Base-by-base conservation (phyloP, 2,113 vertebrate species). In the Indri indri region DNA sequence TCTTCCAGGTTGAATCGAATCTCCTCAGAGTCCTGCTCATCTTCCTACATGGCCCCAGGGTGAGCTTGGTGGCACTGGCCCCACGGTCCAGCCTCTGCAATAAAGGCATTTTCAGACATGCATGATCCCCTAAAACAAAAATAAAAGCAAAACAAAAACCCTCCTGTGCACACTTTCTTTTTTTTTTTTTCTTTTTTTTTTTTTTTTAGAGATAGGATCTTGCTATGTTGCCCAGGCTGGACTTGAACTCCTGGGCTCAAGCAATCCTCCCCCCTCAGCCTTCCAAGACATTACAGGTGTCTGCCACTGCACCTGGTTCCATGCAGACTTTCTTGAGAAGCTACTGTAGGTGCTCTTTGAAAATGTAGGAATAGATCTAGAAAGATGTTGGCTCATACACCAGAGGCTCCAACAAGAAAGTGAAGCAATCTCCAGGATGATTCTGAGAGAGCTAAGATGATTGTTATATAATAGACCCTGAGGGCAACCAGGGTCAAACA, bases 1-100 rank as follows among this genome's bases (percentile, higher is more conserved):
- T 99, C 99, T 88, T 99, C 99, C 65, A 99, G n/a, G 98, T 99
- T 99, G 66, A 98, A 98, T 95, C 99, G 99, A 86, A 99, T 98
- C 98, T 99, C 99, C 87, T 98, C 87, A 12, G 98, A 98, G 23
- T 98, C 98, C 63, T 98, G 99, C 82, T 98, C 97, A 8, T 99
- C 98, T 52, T 99, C 98, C 0, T 98, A 97, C 30, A 23, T 9
- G 8, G 42, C 23, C 42, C 42, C 42, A 30, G 71, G 40, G 42
- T 4, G 42, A 25, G 42, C 25, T 45, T 74, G 25, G 42, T 32
- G 22, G 95, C 94, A 17, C 25, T 16, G 8, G 22, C 16, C 66
- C 11, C 25, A 4, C 3, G 6, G 40, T 18, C 32, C 17, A 59
- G 54, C 45, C 23, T 61, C 23, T 30, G n/a, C 14, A 17, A 27